Evolutionary conservation across 2,888 invertebrate genomes (phyloP), one percentile per base, ranked within the genome.

Genomic region (Drosophila recens): DNA sequence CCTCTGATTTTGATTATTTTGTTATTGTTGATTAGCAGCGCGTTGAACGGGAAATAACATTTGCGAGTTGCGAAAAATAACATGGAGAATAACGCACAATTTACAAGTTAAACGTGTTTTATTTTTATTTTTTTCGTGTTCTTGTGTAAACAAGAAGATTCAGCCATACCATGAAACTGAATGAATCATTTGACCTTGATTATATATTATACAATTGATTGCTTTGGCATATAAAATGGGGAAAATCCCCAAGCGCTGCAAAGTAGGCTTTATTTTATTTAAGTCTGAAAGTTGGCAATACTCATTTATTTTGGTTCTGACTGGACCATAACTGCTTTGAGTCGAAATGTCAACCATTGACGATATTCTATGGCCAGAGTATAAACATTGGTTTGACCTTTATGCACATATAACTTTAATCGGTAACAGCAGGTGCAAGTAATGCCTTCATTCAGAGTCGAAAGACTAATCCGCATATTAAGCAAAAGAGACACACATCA

Each of bases 11-110:
- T 30, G 64, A 72, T 76, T 75, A 58, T 65, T 76, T 67, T 67
- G 62, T 62, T 75, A 65, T 76, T 76, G 62, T 76, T 75, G 72
- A 76, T 67, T 76, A 72, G 76, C 61, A 57, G 57, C 20, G 48
- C 64, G 40, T 43, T 67, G 61, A 62, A 43, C 46, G 20, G 56
- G 45, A 75, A 61, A 57, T 45, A 27, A 48, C 48, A 48, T 36
- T 53, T 40, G 34, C 38, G 17, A 34, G 15, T 23, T 33, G 36
- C 15, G 34, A 46, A 46, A 57, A 15, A 20, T 45, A 36, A 9
- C 45, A 20, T 45, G 20, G 33, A 9, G 48, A 3, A 20, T 42
- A 53, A 20, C 23, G 34, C 45, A 33, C 49, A 64, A 71, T 64
- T 67, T 75, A 61, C 56, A 67, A 67, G 38, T 53, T 38, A 43